Base-by-base conservation (phyloP, 2,113 vertebrate genomes). In the Peromyscus leucopus region DNA sequence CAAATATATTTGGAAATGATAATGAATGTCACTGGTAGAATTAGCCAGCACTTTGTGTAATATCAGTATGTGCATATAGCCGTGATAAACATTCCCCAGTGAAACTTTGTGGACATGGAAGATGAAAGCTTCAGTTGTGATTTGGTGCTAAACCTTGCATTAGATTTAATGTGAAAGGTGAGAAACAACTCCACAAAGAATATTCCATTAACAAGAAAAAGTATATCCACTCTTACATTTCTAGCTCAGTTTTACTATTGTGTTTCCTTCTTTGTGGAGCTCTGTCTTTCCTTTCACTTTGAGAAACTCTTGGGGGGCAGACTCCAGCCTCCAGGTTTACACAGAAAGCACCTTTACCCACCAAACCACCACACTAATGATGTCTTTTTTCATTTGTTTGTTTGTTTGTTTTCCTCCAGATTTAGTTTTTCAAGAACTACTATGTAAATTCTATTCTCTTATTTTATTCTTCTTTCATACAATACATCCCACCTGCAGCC, bases 191-290 rank as follows among this genome's bases (percentile, higher is more conserved):
- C 79, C 33, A 59, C 79, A 59, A 82, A 59, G 82, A n/a, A 57
- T 71, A 78, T 83, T 96, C 93, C 48, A 63, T 63, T 86, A 90
- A 75, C 19, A 95, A 72, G 28, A 83, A 89, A 93, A 92, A 92
- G 55, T 9, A 48, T 93, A 65, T 84, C 42, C n/a, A 90, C 0
- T 65, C 61, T 75, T 46, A 72, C 42, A 24, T 3, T 78, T 84
- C 57, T 61, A 65, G 46, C 65, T 93, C 63, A 39, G 0, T 57
- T 88, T 91, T 57, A 28, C 24, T 85, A 24, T 16, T 91, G 78
- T 22, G 28, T 63, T 63, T 75, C 24, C 5, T 57, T 86, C 79
- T 82, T 59, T n/a, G 19, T 82, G 19, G 5, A n/a, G 78, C 22
- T 82, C 22, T 57, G 36, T 57, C 51, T 91, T 51, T 57, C 78